phyloP scores from a whole-genome alignment of 2,797 vertebrate genomes.

The Sorex maritimensis region DNA sequence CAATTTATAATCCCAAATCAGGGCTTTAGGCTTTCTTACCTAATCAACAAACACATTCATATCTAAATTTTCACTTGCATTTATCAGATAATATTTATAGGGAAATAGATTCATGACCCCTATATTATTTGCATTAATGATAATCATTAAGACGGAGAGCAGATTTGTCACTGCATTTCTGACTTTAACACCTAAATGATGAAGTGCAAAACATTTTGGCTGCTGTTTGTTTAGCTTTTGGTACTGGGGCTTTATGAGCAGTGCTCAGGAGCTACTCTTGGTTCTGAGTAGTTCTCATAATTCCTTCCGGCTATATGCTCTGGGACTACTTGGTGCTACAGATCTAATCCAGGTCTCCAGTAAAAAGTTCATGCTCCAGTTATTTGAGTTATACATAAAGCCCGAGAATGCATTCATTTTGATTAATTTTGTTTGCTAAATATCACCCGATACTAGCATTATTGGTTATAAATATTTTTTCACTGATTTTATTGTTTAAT shows the following conservation, averaged over 20 bases:
- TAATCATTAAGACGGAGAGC: neutral
- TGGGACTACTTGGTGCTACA: no score
- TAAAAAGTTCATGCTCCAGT: no score
- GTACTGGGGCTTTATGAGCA: no score
- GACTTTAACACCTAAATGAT: neutral
- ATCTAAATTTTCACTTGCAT: neutral
- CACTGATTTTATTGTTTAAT: no score
- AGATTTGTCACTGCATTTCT: slow-evolving; percentile 15
- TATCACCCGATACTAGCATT: neutral
- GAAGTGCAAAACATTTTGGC: neutral
- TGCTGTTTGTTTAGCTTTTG: no score
- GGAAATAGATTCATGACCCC: neutral
- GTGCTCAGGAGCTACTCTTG: no score
- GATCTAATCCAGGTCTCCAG: no score
- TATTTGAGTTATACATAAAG: no score
- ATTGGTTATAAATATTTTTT: no score
- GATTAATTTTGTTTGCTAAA: slow-evolving; percentile 18
- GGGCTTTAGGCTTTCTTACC: neutral
- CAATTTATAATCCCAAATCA: neutral
- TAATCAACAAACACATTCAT: neutral
- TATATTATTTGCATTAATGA: neutral
- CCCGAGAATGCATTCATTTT: neutral
- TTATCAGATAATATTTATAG: neutral
- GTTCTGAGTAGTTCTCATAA: no score
- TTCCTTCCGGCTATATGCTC: no score